Conservation (phyloP, 2,797 vertebrate species). For the Acrossocheilus wenchowensis region DNA sequence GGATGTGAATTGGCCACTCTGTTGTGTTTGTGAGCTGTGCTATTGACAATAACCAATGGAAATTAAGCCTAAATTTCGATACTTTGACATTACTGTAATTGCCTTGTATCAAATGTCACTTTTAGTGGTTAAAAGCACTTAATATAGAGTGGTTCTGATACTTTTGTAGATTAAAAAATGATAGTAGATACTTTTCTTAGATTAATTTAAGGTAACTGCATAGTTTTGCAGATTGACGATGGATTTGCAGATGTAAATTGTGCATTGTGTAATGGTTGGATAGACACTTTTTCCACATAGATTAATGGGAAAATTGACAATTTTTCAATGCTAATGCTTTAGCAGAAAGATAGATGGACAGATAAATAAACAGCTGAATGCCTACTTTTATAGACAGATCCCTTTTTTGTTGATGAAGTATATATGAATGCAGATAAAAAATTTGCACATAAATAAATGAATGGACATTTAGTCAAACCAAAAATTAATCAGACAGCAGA, state of each 20-base stretch:
- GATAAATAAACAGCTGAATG: too few species aligned
- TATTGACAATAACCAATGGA: background rate
- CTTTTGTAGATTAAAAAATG: background rate
- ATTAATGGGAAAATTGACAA: background rate
- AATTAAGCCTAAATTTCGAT: too few species aligned
- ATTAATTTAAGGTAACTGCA: background rate
- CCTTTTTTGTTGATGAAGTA: background rate
- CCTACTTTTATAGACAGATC: background rate
- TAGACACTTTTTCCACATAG: background rate
- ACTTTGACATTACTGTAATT: background rate
- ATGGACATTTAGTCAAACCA: background rate
- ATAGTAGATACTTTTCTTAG: too few species aligned
- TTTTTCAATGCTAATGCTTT: background rate
- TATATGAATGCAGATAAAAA: background rate
- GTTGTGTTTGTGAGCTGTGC: too few species aligned
- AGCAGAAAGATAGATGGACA: background rate
- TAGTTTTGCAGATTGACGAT: background rate
- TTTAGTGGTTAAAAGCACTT: background rate
- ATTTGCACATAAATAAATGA: background rate
- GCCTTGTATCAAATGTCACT: background rate
- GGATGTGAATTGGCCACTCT: too few species aligned
- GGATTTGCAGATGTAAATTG: background rate
- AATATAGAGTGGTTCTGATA: background rate
- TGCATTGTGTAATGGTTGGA: background rate
- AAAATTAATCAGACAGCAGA: too few species aligned